phyloP scores from a whole-genome alignment of 2,888 invertebrate species.

The Beris morrisii region DNA sequence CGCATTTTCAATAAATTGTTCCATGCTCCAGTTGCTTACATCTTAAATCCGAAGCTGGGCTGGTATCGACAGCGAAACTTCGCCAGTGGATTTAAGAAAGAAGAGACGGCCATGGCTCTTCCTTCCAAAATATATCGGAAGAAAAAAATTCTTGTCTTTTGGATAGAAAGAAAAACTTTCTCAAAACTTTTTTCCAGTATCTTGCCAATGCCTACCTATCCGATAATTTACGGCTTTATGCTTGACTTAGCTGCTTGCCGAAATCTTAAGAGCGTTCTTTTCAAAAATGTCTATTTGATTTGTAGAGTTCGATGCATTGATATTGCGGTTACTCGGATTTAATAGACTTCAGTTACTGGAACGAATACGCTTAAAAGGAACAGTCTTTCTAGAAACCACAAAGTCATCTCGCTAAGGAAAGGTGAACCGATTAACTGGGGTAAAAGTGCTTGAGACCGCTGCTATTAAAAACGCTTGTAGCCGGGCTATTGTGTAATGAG shows the following conservation, averaged over 20 bases:
- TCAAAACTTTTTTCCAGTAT: conserved; percentile 12
- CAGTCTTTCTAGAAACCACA: no score
- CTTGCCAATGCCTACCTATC: conserved; percentile 3
- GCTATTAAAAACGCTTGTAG: no score
- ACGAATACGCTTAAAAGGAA: no score
- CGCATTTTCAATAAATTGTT: conserved; percentile 25
- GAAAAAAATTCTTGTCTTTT: neutral
- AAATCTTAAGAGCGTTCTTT: no score
- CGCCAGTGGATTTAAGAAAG: conserved; percentile 19
- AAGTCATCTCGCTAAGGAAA: no score
- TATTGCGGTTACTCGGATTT: no score
- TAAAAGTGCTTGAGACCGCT: no score
- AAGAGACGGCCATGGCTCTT: conserved; percentile 8
- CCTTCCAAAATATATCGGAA: conserved; percentile 6
- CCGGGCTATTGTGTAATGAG: no score
- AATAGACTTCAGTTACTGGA: no score
- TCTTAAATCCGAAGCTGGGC: neutral
- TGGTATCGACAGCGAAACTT: conserved; percentile 19
- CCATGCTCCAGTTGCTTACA: conserved; percentile 14
- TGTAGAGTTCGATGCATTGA: neutral
- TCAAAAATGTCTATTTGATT: conserved; percentile 4
- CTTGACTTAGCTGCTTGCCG: conserved; percentile 7
- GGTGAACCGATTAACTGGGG: no score
- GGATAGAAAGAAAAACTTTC: conserved; percentile 12
- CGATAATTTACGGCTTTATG: conserved; percentile 27